Conservation (phyloP, 2,797 vertebrate species). For the Phataginus tricuspis region DNA sequence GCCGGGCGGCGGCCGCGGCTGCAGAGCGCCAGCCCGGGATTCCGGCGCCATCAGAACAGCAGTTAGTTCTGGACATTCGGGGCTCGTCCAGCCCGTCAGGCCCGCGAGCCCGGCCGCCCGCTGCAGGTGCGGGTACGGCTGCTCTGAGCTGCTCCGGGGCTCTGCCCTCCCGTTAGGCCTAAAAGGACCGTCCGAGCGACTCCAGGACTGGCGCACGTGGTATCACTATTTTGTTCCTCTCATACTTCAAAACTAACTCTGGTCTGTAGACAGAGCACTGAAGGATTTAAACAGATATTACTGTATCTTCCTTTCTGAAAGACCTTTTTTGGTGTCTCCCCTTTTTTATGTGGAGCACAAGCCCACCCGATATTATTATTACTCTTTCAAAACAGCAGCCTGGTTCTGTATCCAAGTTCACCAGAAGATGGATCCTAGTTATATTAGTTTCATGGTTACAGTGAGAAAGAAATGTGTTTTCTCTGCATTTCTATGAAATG, state of each 20-base stretch:
- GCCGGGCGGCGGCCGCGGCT: too few species aligned
- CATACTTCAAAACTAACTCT: not conserved
- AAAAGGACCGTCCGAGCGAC: not conserved
- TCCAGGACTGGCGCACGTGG: too few species aligned
- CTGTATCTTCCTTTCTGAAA: not conserved
- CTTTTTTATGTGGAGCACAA: not conserved
- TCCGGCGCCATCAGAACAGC: not conserved
- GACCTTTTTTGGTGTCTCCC: not conserved
- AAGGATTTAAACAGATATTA: not conserved
- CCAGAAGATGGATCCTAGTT: not conserved
- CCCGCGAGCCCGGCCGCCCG: too few species aligned
- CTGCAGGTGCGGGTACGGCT: not conserved
- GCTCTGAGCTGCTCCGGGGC: not conserved
- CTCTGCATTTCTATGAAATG: slow-evolving; percentile 41
- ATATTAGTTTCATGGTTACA: not conserved
- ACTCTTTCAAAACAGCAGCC: slow-evolving; percentile 39
- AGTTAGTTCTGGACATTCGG: too few species aligned
- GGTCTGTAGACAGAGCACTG: not conserved
- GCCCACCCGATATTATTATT: not conserved
- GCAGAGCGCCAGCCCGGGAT: too few species aligned
- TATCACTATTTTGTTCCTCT: not conserved
- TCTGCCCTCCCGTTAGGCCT: not conserved
- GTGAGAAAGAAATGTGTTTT: slow-evolving; percentile 30
- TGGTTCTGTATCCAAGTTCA: slow-evolving; percentile 44
- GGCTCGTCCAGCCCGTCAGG: too few species aligned